Evolutionary conservation across 2,113 vertebrate genomes (phyloP), one percentile per base, ranked within the genome.

Genomic region (Colinus virginianus): DNA sequence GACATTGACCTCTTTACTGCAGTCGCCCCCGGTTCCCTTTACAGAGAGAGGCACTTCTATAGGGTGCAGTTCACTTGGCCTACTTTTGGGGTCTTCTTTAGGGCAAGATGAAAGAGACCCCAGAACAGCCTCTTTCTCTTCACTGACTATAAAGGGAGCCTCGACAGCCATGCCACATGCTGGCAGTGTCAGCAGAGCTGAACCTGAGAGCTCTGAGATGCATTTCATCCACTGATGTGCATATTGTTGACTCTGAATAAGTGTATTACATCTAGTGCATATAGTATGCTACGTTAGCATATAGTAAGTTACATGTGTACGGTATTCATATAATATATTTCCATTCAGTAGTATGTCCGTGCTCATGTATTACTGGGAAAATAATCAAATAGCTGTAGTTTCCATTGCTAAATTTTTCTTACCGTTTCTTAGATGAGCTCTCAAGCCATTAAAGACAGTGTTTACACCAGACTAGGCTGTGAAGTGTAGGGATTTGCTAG

Each of bases 1-100:
- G 88, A 77, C 79, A 0, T 61, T 93, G 90, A 96, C 92, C 93
- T 96, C 96, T 96, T 95, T 96, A 88, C 69, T 84, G 88, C 79
- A 88, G 76, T 90, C 86, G 91, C 83, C 79, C 93, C 51, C 30
- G 1, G 56, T 78, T 93, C 68, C 79, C 93, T 96, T 90, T 91
- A 83, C 92, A 80, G 56, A 85, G 67, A 69, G 72, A 80, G 61
- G 68, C 22, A 43, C 23, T 93, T 93, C 88, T 85, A 77, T 85
- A 74, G 88, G 93, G 90, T 88, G 64, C 93, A 43, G 64, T 78
- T 86, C 91, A 8, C 90, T 74, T 91, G 92, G 72, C 88, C 93
- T 96, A 86, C 88, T 96, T 96, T 80, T 88, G 88, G 56, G 85
- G 38, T 90, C 51, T 93, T 4, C 68, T 59, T 51, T 40, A 80